Evolutionary conservation across 1,140 invertebrate genomes (phyloP).

Genomic region (Charaxes varanes): DNA sequence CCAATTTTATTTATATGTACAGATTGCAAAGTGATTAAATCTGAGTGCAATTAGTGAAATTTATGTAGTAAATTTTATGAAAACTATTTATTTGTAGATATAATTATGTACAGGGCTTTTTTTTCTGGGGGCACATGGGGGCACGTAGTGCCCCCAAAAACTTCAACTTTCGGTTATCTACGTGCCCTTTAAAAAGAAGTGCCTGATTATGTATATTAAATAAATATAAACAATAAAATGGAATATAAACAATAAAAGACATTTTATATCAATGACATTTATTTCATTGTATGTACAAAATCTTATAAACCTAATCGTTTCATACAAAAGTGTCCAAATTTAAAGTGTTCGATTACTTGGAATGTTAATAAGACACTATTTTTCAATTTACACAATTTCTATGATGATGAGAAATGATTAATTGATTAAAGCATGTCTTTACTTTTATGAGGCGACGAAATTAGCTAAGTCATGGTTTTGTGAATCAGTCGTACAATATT

Average conservation of each 20-base stretch:
- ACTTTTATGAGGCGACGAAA: conserved; percentile 20
- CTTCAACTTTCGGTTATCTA: too few relatives aligned
- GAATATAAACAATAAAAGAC: conserved; percentile 37
- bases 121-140: too few relatives aligned
- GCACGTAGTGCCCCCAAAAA: too few relatives aligned
- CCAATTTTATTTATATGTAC: too few relatives aligned
- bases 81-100: too few relatives aligned
- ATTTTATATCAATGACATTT: conserved; percentile 71
- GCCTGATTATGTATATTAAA: neutral
- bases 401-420: conserved; percentile 46
- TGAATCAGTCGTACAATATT: conserved; percentile 23
- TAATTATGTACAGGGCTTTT: too few relatives aligned
- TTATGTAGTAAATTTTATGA: too few relatives aligned
- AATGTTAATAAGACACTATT: conserved; percentile 73
- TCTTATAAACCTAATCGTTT: conserved; percentile 68
- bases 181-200: neutral
- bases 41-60: too few relatives aligned
- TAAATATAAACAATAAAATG: neutral
- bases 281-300: conserved; percentile 74
- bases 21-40: too few relatives aligned
- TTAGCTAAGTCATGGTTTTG: conserved; percentile 14
- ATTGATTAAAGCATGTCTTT: conserved; percentile 45
- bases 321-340: conserved; percentile 73
- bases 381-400: conserved; percentile 55
- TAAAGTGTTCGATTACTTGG: conserved; percentile 67